Conservation (phyloP, 2,113 vertebrate species). For the Dendropsophus ebraccatus region DNA sequence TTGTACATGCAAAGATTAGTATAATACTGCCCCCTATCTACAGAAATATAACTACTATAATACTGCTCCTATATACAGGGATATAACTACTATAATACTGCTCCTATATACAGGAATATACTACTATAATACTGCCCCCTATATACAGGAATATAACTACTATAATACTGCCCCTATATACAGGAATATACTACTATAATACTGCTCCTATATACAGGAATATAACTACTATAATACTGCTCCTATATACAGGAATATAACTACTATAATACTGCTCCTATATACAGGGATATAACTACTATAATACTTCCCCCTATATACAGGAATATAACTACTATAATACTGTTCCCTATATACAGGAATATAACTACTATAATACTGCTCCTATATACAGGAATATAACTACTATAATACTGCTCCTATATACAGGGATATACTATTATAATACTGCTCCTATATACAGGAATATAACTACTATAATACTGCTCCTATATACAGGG, state of each 20-base stretch:
- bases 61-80: no score
- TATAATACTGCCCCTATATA: no score
- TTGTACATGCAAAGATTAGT: no score
- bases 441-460: neutral
- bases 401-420: slow-evolving; percentile 6
- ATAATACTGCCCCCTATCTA: no score
- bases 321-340: no score
- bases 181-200: no score
- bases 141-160: no score
- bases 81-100: no score
- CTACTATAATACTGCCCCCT: no score
- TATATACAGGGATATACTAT: neutral
- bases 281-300: neutral
- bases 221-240: slow-evolving; percentile 1
- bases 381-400: neutral
- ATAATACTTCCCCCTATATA: neutral
- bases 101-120: no score
- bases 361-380: neutral
- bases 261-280: neutral
- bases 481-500: neutral
- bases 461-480: slow-evolving; percentile 3
- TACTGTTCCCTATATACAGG: neutral
- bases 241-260: neutral
- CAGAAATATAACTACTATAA: no score
- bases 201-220: neutral